Evolutionary conservation across 2,113 vertebrate genomes (phyloP), one percentile per base, ranked within the genome.

Genomic region (Ranitomeya imitator): DNA sequence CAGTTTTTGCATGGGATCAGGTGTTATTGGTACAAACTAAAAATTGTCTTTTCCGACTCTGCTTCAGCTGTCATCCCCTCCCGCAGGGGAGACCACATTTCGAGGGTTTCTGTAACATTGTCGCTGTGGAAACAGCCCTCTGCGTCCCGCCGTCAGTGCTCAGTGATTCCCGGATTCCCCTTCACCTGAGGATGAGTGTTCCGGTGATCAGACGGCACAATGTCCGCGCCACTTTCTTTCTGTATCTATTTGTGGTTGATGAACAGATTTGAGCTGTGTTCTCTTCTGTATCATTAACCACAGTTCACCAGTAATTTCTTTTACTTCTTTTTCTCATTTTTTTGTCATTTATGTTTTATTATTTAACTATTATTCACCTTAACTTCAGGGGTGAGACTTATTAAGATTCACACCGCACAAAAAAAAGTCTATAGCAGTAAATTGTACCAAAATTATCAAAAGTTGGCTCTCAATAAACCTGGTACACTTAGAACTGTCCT

Each of bases 1-100:
- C 61, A 67, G 8, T 18, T 87, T 71, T 82, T 87, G 23, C 85
- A 59, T 59, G 86, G 86, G 86, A 87, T 87, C 86, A 87, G 86
- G 86, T 87, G 86, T 26, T 87, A 71, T 81, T 82, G 86, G 77
- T 63, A 61, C 79, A 23, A 67, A 60, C 9, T 23, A 51, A 71
- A 87, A 82, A 87, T 87, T 81, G 86, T n/a, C 26, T 80, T 71
- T 82, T 81, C 52, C 54, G 82, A 81, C 82, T 51, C 26, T 3
- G 79, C 23, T 73, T 60, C 16, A 77, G 45, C 54, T 87, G 51
- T 87, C 86, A 67, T 82, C 63, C 78, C 52, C 26, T 10, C 23
- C 31, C 78, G 73, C 78, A 9, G 10, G 65, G 79, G 86, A 82
- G 78, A 14, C 16, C 60, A 18, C 63, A 15, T n/a, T 73, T 26